These are phyloP conservation scores for Schmidtea mediterranea DNA, from an alignment of 1,140 invertebrate genomes.

Conservation along the genomic window DNA sequence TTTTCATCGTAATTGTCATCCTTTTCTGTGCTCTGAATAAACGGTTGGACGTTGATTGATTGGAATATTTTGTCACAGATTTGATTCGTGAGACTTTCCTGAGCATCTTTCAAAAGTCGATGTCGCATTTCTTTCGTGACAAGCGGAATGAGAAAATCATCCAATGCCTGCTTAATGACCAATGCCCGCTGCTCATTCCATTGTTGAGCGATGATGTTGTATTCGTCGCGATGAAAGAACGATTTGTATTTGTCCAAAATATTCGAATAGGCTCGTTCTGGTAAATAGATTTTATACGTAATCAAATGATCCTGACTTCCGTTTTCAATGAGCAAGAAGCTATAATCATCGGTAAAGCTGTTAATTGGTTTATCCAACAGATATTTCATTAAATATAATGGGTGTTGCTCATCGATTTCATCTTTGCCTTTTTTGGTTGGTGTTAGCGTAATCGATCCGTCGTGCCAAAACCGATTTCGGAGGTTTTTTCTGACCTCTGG, in stretches of 20 bases:
- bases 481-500: background rate
- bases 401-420: constrained; percentile 54
- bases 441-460: background rate
- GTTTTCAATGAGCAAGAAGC: constrained; percentile 1
- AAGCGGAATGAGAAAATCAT: constrained; percentile 21
- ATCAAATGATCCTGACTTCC: background rate
- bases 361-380: constrained; percentile 71
- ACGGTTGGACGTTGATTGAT: too few species aligned
- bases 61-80: too few species aligned
- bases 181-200: constrained; percentile 62
- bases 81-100: constrained; percentile 47
- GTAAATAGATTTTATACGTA: background rate
- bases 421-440: constrained; percentile 9
- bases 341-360: constrained; percentile 51
- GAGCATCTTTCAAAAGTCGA: constrained; percentile 53
- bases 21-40: too few species aligned
- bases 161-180: background rate
- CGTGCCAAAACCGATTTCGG: constrained; percentile 3
- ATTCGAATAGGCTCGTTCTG: background rate
- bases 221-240: constrained; percentile 47
- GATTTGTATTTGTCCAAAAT: background rate
- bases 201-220: constrained; percentile 69
- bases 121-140: constrained; percentile 56
- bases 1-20: too few species aligned
- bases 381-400: constrained; percentile 60